Evolutionary conservation across 2,888 invertebrate genomes (phyloP).

Genomic region (Drosophila flavopinicola): DNA sequence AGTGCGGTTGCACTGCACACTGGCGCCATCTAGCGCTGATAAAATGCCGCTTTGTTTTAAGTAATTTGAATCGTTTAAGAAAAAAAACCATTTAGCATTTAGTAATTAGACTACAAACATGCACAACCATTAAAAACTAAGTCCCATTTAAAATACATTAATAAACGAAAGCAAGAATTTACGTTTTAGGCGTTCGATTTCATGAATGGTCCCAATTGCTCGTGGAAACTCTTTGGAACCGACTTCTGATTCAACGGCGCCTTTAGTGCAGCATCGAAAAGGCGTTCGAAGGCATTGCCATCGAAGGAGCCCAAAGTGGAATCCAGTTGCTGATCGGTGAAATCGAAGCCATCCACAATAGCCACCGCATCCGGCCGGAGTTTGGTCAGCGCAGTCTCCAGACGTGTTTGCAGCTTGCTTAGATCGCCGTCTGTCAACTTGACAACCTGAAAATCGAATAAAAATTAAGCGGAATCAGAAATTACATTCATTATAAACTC

Average conservation of each 20-base stretch:
- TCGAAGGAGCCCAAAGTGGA: slow-evolving; percentile 92
- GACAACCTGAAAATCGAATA: slow-evolving; percentile 64
- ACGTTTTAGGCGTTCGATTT: slow-evolving; percentile 85
- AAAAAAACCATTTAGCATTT: too few relatives aligned
- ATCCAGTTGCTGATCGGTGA: slow-evolving; percentile 90
- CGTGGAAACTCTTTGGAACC: slow-evolving; percentile 88
- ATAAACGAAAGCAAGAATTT: too few relatives aligned
- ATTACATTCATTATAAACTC: slow-evolving; percentile 62
- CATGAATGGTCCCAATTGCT: slow-evolving; percentile 88
- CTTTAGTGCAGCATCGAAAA: slow-evolving; percentile 91
- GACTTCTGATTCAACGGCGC: slow-evolving; percentile 92
- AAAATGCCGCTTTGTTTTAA: too few relatives aligned
- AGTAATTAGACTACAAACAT: too few relatives aligned
- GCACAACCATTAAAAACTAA: too few relatives aligned
- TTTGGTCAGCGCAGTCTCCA: slow-evolving; percentile 88
- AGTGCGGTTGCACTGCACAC: too few relatives aligned
- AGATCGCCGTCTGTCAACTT: slow-evolving; percentile 71
- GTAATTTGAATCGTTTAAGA: too few relatives aligned
- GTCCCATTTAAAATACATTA: too few relatives aligned
- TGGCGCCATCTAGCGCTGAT: too few relatives aligned
- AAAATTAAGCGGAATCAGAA: not conserved
- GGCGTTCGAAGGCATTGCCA: slow-evolving; percentile 92
- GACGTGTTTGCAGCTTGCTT: slow-evolving; percentile 87
- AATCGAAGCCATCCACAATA: slow-evolving; percentile 96
- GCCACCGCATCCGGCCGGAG: slow-evolving; percentile 95